These are phyloP conservation scores for Drosophila watanabei DNA, from an alignment of 1,140 invertebrate species.

Conservation along the genomic window DNA sequence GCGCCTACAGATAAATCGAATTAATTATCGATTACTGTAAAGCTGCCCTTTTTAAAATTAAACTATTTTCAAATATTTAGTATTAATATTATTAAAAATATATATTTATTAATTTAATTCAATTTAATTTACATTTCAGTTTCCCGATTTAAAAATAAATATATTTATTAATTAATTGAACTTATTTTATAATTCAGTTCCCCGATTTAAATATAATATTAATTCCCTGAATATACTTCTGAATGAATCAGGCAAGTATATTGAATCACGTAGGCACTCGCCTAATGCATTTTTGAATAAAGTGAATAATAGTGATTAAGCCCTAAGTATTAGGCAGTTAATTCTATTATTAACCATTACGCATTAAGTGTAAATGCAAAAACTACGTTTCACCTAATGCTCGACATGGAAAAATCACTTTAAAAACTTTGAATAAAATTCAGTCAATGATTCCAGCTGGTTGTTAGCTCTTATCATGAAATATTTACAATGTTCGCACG, in stretches of 20 bases:
- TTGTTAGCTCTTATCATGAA: background rate
- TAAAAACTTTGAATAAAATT: background rate
- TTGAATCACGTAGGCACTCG: background rate
- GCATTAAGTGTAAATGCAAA: constrained; percentile 5
- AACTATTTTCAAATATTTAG: too few relatives aligned
- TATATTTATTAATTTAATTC: too few relatives aligned
- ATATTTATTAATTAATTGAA: background rate
- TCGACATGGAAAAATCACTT: background rate
- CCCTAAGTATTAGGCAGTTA: background rate
- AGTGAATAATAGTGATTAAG: constrained; percentile 10
- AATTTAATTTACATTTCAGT: background rate
- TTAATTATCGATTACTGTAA: too few relatives aligned
- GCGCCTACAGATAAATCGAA: too few relatives aligned
- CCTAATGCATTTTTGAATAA: background rate
- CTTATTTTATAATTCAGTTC: background rate
- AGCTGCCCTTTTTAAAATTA: too few relatives aligned
- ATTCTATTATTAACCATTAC: constrained; percentile 22
- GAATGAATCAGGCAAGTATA: background rate
- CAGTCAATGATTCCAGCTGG: background rate
- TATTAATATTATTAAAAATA: background rate
- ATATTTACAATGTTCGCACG: constrained; percentile 5
- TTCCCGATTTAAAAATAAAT: background rate
- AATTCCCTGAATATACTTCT: background rate
- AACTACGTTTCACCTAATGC: background rate
- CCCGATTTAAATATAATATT: background rate